Evolutionary conservation across 2,888 invertebrate species (phyloP).

Genomic region (Andricus curvator): DNA sequence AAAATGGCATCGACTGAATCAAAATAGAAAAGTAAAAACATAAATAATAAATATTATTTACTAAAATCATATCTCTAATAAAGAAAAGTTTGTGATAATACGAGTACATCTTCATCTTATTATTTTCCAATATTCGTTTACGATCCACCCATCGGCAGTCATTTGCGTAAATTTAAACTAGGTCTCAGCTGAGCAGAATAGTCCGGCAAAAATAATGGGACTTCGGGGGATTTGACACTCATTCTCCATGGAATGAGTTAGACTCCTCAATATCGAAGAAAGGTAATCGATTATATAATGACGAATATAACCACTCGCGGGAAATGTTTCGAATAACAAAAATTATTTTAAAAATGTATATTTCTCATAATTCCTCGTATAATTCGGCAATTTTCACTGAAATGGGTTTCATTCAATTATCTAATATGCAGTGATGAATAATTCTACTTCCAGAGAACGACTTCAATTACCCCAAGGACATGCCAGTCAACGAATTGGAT

Average conservation of each 20-base stretch:
- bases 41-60: too few species aligned
- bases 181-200: constrained; percentile 69
- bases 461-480: neutral
- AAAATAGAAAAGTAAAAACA: too few species aligned
- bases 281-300: constrained; percentile 81
- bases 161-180: constrained; percentile 8
- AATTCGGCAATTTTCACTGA: neutral
- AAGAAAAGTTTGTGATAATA: too few species aligned
- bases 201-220: constrained; percentile 80
- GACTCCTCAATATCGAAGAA: constrained; percentile 83
- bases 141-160: too few species aligned
- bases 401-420: neutral
- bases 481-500: constrained; percentile 1
- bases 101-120: neutral
- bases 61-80: too few species aligned
- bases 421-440: neutral
- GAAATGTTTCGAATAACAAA: neutral
- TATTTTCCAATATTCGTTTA: neutral
- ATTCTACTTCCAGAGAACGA: neutral
- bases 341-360: neutral
- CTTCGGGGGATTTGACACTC: constrained; percentile 81
- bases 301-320: constrained; percentile 78
- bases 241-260: constrained; percentile 86
- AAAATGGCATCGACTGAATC: too few species aligned
- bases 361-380: neutral